Conservation (phyloP, 2,888 invertebrate genomes). For the Charanyca ferruginea region DNA sequence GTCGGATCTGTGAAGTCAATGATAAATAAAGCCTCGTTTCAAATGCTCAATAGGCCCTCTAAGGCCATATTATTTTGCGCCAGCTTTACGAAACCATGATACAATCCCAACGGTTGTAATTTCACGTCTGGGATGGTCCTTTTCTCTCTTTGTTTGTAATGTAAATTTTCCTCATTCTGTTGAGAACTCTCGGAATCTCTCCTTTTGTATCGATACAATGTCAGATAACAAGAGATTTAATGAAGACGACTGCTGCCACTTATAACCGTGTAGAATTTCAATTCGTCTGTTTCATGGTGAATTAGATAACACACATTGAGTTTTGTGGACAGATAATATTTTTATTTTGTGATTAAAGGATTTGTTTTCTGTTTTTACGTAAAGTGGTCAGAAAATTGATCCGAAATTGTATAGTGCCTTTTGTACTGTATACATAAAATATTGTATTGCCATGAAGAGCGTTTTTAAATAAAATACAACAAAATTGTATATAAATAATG, state of each 20-base stretch:
- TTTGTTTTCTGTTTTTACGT: constrained; percentile 19
- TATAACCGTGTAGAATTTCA: constrained; percentile 71
- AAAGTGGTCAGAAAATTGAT: constrained; percentile 2
- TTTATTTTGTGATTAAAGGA: constrained; percentile 39
- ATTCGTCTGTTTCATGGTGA: constrained; percentile 74
- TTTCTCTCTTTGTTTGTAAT: constrained; percentile 82
- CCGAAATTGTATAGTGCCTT: not conserved
- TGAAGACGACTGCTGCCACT: constrained; percentile 75
- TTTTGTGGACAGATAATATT: constrained; percentile 51
- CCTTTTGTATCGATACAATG: constrained; percentile 80
- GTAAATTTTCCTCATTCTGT: constrained; percentile 81
- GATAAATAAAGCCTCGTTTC: constrained; percentile 74
- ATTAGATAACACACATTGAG: constrained; percentile 72
- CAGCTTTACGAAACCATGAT: constrained; percentile 68
- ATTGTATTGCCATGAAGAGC: not conserved
- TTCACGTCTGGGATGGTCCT: constrained; percentile 78
- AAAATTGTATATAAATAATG: constrained; percentile 17
- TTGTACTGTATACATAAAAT: not conserved
- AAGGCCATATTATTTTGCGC: constrained; percentile 75
- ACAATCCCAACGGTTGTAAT: constrained; percentile 77
- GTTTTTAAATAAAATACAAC: not conserved
- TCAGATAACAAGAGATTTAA: constrained; percentile 81
- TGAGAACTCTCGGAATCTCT: constrained; percentile 76
- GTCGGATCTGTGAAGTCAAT: constrained; percentile 68
- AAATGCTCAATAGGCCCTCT: constrained; percentile 67